Base-by-base conservation (phyloP, 2,797 vertebrate species). In the Sebastes hopkinsi region DNA sequence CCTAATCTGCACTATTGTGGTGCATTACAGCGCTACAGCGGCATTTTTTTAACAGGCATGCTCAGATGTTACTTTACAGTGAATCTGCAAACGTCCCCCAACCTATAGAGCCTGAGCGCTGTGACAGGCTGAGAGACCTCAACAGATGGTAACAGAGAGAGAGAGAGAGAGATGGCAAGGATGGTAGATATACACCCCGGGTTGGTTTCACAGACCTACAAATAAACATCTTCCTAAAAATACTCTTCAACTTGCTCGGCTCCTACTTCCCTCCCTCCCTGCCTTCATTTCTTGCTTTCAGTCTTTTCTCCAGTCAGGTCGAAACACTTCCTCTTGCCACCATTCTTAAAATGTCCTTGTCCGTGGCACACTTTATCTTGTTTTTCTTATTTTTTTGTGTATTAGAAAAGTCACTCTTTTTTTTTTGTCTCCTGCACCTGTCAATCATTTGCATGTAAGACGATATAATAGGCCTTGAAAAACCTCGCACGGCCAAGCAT, bases 171-270 rank as follows among this genome's bases (percentile, higher is more conserved):
- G 79, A 64, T 87, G 91, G 89, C 86, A 81, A 67, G 84, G 85
- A 86, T 88, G 89, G 89, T 94, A 92, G 92, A 92, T 90, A 88
- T 91, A 92, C 85, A 92, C 86, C 93, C 88, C 87, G 92, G 92
- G 86, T 95, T 94, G 91, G 95, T 95, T 96, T 96, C 94, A 94
- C 90, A 83, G 89, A 86, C 91, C 95, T 91, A 88, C 92, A 95
- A 96, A 96, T 96, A 96, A 95, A 95, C 94, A 89, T 94, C 92
- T 86, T 84, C 84, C 95, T 96, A 96, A 94, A 96, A 95, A 96
- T 96, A 96, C 91, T 82, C 86, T 68, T 81, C 64, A 87, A 90
- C 86, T 89, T 88, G 87, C 85, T 80, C 22, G 42, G 81, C 85
- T 88, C 77, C 68, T 23, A 16, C 72, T 52, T 75, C 62, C 46